Evolutionary conservation across 2,113 vertebrate species (phyloP).

Genomic region (Guaruba guarouba): DNA sequence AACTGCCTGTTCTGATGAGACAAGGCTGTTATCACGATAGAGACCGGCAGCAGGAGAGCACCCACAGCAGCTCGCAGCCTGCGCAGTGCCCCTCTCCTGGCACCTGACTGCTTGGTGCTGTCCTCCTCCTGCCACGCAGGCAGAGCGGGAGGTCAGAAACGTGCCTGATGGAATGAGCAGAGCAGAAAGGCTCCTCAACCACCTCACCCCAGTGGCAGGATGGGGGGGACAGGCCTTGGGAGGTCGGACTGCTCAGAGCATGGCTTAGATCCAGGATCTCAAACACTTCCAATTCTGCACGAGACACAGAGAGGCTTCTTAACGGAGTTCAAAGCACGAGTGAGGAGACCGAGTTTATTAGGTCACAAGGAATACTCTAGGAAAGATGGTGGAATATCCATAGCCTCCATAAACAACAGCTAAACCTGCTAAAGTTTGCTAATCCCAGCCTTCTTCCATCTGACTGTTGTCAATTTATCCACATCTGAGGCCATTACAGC

Average conservation of each 20-base stretch:
- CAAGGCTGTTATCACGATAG: neutral
- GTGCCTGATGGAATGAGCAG: neutral
- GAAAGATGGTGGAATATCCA: neutral
- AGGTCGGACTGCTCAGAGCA: neutral
- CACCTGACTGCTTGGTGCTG: neutral
- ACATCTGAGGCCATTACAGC: neutral
- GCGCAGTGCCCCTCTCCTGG: neutral
- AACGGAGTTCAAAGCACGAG: neutral
- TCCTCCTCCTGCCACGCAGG: neutral
- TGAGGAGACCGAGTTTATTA: neutral
- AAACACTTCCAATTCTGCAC: neutral
- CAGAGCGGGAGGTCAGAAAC: neutral
- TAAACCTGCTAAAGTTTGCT: neutral
- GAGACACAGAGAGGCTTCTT: neutral
- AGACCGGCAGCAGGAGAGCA: neutral
- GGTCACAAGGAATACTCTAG: neutral
- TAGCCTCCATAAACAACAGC: neutral
- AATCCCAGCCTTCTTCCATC: neutral
- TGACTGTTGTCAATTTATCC: neutral
- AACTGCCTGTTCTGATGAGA: neutral
- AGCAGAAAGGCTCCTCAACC: neutral
- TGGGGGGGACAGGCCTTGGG: neutral
- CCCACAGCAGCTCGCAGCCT: neutral
- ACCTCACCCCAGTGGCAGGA: neutral
- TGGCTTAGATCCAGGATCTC: neutral